Percentiles rank a stretch among this genome's conserved stretches.
These are phyloP conservation scores for Drosophila grimshawi DNA, from an alignment of 1,140 invertebrate species.

Conservation along the genomic window DNA sequence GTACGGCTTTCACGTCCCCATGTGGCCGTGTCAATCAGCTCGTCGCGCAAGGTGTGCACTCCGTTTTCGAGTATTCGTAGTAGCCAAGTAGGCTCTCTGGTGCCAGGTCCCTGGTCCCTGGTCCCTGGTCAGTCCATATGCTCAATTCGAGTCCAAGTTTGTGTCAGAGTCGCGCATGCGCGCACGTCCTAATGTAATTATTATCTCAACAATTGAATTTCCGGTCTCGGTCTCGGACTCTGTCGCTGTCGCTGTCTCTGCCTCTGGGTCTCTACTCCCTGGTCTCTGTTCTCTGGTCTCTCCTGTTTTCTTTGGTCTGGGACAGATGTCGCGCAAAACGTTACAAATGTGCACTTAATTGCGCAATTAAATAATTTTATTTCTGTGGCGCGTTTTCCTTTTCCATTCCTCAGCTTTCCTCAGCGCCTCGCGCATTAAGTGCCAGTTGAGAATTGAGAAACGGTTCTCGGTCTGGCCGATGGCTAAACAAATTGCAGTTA, in stretches of 20 bases:
- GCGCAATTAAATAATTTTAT: slow-evolving; percentile 84
- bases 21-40: slow-evolving; percentile 82
- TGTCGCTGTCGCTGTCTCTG: slow-evolving; percentile 15
- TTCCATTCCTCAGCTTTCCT: slow-evolving; percentile 24
- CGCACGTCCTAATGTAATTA: slow-evolving; percentile 84
- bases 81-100: neutral
- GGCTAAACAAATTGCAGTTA: slow-evolving; percentile 73
- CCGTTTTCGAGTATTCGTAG: slow-evolving; percentile 30
- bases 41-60: slow-evolving; percentile 78
- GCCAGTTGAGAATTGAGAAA: slow-evolving; percentile 37
- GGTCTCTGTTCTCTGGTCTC: slow-evolving; percentile 20
- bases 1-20: slow-evolving; percentile 59
- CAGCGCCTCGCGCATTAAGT: slow-evolving; percentile 35
- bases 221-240: slow-evolving; percentile 58
- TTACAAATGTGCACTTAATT: slow-evolving; percentile 84
- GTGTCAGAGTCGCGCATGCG: slow-evolving; percentile 73
- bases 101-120: slow-evolving; percentile 17
- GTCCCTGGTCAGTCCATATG: slow-evolving; percentile 45
- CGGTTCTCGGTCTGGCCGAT: slow-evolving; percentile 27
- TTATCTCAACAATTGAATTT: slow-evolving; percentile 84
- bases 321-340: slow-evolving; percentile 84
- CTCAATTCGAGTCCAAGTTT: slow-evolving; percentile 22
- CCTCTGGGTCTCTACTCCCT: slow-evolving; percentile 17
- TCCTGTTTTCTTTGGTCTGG: slow-evolving; percentile 46
- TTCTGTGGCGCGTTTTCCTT: slow-evolving; percentile 61